A percentile compares a stretch with the other conserved stretches of the same genome.
These are phyloP conservation scores for Galerucella nymphaeae DNA, from an alignment of 2,888 invertebrate species.

Conservation along the genomic window DNA sequence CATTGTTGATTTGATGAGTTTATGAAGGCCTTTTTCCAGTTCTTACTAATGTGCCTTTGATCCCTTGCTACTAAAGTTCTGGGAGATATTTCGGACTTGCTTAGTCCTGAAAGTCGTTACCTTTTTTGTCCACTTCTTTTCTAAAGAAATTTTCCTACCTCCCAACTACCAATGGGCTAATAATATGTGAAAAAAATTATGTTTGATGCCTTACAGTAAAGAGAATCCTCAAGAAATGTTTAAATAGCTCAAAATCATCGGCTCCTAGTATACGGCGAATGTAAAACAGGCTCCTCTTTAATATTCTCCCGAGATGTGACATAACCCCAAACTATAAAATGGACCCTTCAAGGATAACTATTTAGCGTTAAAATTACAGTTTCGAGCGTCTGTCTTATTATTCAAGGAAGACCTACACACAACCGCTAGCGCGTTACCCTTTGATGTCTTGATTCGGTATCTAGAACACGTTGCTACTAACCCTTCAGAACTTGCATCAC, in stretches of 20 bases:
- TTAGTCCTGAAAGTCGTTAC: too few relatives aligned
- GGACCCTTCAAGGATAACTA: constrained; percentile 16
- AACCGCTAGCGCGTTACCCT: constrained; percentile 22
- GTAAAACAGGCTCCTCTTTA: background rate
- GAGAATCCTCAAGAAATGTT: too few relatives aligned
- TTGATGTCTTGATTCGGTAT: constrained; percentile 28
- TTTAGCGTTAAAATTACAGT: constrained; percentile 10
- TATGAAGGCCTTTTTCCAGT: too few relatives aligned
- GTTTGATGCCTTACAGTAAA: background rate
- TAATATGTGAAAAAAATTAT: background rate
- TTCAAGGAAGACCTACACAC: constrained; percentile 18
- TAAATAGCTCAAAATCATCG: background rate
- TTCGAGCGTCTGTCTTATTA: constrained; percentile 15
- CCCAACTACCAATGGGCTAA: too few relatives aligned
- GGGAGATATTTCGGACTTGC: too few relatives aligned
- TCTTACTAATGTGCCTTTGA: too few relatives aligned
- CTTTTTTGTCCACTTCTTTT: too few relatives aligned
- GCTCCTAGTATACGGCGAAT: background rate
- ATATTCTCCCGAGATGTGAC: constrained; percentile 7
- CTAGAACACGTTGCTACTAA: constrained; percentile 17
- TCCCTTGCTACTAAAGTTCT: too few relatives aligned
- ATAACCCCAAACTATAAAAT: constrained; percentile 24
- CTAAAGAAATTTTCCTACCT: too few relatives aligned
- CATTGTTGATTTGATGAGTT: too few relatives aligned
- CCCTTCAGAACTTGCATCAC: constrained; percentile 7